Percentiles rank a stretch among this genome's conserved stretches.
phyloP scores from a whole-genome alignment of 2,113 vertebrate genomes.

The Gavialis gangeticus region DNA sequence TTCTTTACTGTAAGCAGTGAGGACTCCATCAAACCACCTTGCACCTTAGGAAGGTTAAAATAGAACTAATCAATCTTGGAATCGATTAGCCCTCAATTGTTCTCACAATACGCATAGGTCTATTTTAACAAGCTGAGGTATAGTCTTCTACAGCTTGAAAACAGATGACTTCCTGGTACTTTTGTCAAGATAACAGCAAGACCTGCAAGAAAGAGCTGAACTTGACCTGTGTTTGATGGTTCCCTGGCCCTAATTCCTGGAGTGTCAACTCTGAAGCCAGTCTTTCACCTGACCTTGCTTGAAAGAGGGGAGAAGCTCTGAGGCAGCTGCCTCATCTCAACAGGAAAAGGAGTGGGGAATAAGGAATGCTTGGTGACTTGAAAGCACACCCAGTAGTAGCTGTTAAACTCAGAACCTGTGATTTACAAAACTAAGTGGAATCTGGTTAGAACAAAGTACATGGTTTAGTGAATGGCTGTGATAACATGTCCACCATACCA shows the following conservation, averaged over 20 bases:
- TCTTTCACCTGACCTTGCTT: not conserved
- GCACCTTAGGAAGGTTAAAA: not conserved
- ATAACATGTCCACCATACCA: not conserved
- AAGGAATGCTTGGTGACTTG: not conserved
- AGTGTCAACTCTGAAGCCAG: not conserved
- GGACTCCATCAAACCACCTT: not conserved
- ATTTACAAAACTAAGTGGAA: not conserved
- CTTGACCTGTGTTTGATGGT: not conserved
- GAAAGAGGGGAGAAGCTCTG: not conserved
- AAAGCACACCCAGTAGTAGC: slow-evolving; percentile 14
- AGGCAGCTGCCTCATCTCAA: not conserved
- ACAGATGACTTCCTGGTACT: not conserved
- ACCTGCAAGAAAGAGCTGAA: not conserved
- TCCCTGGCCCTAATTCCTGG: not conserved
- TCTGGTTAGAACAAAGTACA: slow-evolving; percentile 36
- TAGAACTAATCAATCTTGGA: not conserved
- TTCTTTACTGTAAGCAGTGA: not conserved
- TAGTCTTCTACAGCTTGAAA: not conserved
- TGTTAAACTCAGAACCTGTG: not conserved
- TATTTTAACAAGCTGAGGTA: not conserved
- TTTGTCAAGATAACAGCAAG: not conserved
- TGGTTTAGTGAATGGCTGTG: not conserved
- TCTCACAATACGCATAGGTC: not conserved
- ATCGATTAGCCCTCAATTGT: not conserved
- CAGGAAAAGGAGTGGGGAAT: not conserved